Conservation (phyloP, 2,888 invertebrate genomes). For the Thelaira solivaga region DNA sequence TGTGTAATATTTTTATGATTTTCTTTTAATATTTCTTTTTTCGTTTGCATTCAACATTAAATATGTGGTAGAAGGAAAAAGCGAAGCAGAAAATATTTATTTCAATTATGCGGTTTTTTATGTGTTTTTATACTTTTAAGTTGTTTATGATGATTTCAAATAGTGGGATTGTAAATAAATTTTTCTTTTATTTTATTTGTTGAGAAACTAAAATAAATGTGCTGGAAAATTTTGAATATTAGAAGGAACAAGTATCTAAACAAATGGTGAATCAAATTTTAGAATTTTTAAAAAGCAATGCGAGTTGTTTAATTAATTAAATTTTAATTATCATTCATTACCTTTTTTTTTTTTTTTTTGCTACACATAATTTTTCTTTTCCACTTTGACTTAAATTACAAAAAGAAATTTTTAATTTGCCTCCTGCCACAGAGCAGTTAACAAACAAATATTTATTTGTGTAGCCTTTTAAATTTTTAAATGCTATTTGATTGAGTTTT, state of each 20-base stretch:
- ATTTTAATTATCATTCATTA: not conserved
- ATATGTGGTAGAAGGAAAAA: not conserved
- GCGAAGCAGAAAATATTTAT: constrained; percentile 44
- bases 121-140: constrained; percentile 49
- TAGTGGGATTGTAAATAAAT: constrained; percentile 46
- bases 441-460: too few species aligned
- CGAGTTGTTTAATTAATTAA: not conserved
- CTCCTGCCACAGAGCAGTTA: too few species aligned
- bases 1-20: constrained; percentile 38
- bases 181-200: too few species aligned
- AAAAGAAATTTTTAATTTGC: too few species aligned
- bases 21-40: not conserved
- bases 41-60: not conserved
- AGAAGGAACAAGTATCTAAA: not conserved
- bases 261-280: not conserved
- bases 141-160: constrained; percentile 51
- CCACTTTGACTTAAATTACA: too few species aligned
- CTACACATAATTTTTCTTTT: not conserved
- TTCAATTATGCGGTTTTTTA: constrained; percentile 59
- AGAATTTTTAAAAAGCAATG: not conserved
- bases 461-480: too few species aligned
- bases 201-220: constrained; percentile 45
- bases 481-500: too few species aligned
- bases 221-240: constrained; percentile 48
- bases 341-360: constrained; percentile 19